Conservation (phyloP, 2,797 vertebrate species). For the Sciaenops ocellatus region DNA sequence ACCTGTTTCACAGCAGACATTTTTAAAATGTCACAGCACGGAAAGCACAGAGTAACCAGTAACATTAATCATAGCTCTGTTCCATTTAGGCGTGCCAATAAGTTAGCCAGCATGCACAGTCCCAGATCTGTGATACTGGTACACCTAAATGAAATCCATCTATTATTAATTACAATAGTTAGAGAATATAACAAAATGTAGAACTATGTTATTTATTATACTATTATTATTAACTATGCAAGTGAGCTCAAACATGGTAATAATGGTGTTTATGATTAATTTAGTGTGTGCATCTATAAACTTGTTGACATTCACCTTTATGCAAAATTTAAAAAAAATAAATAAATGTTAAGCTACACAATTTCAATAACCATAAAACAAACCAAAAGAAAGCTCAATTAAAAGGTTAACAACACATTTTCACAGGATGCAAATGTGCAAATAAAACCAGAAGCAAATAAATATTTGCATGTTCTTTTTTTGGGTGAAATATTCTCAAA, state of each 20-base stretch:
- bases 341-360: background rate
- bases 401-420: background rate
- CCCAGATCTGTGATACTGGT: background rate
- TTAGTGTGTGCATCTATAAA: background rate
- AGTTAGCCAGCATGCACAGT: background rate
- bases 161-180: background rate
- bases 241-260: background rate
- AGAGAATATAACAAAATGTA: background rate
- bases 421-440: background rate
- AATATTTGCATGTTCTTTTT: background rate
- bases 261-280: background rate
- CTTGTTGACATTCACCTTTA: background rate
- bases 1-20: constrained; percentile 7
- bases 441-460: background rate
- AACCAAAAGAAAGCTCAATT: background rate
- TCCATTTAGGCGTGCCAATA: background rate
- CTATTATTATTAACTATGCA: background rate
- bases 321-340: no score
- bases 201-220: background rate
- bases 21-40: constrained; percentile 27
- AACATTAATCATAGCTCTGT: constrained; percentile 1
- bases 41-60: constrained; percentile 1
- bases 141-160: background rate
- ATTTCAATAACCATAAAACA: background rate
- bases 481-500: background rate